Evolutionary conservation across 2,888 invertebrate genomes (phyloP).

Genomic region (Mimumesa dahlbomi): DNA sequence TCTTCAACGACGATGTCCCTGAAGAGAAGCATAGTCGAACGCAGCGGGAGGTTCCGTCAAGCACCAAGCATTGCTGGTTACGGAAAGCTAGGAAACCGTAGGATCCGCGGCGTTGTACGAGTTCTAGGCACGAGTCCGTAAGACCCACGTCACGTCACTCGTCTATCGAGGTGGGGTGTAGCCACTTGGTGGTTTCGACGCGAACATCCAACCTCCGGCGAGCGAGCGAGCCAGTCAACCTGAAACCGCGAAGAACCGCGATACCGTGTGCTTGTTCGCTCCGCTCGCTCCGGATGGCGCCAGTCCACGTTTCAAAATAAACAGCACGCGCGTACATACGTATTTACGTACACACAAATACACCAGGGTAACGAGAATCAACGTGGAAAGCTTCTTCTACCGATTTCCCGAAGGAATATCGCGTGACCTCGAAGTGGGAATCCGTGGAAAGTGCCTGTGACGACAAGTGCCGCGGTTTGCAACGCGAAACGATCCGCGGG

Average conservation of each 20-base stretch:
- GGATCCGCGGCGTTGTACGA: slow-evolving; percentile 10
- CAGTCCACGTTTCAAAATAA: no score
- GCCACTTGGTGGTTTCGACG: slow-evolving; percentile 67
- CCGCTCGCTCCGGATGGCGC: slow-evolving; percentile 31
- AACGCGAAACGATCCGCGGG: no score
- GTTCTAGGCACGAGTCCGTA: slow-evolving; percentile 45
- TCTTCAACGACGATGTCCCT: no score
- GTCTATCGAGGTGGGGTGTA: slow-evolving; percentile 60
- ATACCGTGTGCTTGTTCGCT: slow-evolving; percentile 35
- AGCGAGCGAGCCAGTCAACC: slow-evolving; percentile 71
- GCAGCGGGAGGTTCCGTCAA: neutral
- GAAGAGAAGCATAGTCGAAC: no score
- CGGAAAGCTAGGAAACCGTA: neutral
- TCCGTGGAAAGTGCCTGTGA: no score
- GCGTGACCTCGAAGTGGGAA: no score
- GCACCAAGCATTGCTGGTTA: neutral
- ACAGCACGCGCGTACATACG: no score
- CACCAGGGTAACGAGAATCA: no score
- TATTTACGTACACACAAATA: no score
- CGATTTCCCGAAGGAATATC: no score
- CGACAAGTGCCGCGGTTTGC: no score
- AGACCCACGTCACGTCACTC: slow-evolving; percentile 40
- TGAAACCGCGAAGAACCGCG: slow-evolving; percentile 72
- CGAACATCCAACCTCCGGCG: slow-evolving; percentile 56
- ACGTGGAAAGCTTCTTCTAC: no score